These are phyloP conservation scores for Botia almorhae DNA, from an alignment of 2,797 vertebrate genomes.

Conservation along the genomic window DNA sequence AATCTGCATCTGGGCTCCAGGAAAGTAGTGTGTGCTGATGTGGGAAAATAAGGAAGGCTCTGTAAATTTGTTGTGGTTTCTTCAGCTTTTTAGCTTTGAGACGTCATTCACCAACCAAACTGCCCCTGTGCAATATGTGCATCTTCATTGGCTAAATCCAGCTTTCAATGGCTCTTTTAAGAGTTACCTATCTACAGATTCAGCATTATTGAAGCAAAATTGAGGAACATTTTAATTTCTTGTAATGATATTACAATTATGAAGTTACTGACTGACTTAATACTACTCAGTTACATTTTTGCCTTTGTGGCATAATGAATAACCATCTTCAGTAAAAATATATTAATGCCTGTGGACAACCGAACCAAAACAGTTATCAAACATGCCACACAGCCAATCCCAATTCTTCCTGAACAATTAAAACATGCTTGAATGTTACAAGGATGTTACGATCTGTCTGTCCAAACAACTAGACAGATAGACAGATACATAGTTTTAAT, in stretches of 20 bases:
- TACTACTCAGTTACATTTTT: too few relatives aligned
- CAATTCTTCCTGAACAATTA: too few relatives aligned
- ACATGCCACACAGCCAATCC: background rate
- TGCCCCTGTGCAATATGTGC: conserved; percentile 46
- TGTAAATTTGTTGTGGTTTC: conserved; percentile 70
- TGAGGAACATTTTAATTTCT: too few relatives aligned
- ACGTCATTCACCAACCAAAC: conserved; percentile 58
- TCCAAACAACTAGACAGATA: too few relatives aligned
- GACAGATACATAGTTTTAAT: background rate
- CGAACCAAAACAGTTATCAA: background rate
- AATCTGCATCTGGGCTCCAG: conserved; percentile 58
- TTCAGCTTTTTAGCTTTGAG: conserved; percentile 70
- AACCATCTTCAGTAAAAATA: background rate
- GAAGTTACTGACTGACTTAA: too few relatives aligned
- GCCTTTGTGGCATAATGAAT: background rate
- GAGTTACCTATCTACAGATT: too few relatives aligned
- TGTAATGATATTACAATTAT: too few relatives aligned
- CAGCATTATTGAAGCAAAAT: too few relatives aligned
- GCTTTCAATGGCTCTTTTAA: background rate
- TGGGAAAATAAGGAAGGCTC: conserved; percentile 74
- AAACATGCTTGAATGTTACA: too few relatives aligned
- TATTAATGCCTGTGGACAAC: background rate
- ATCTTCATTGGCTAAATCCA: background rate
- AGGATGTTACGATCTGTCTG: too few relatives aligned
- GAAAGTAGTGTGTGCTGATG: conserved; percentile 64